Conservation (phyloP, 2,888 invertebrate species). For the Acanthoscelides obtectus region DNA sequence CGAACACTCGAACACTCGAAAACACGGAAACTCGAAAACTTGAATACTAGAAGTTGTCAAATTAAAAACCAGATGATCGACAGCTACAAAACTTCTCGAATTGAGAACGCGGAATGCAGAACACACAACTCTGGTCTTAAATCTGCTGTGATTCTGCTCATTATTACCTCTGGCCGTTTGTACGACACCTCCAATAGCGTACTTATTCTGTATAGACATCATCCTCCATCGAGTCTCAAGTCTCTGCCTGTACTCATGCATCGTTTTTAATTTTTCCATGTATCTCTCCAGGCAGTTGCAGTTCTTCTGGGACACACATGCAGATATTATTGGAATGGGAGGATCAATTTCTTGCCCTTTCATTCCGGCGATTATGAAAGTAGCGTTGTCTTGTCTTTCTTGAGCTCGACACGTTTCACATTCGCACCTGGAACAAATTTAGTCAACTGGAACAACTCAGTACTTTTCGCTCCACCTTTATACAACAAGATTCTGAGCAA, state of each 20-base stretch:
- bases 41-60: no score
- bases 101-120: no score
- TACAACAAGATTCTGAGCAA: not conserved
- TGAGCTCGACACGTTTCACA: constrained; percentile 19
- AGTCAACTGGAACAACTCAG: no score
- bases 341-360: constrained; percentile 22
- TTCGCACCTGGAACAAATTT: no score
- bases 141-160: not conserved
- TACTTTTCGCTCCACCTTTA: not conserved
- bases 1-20: no score
- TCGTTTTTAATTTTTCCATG: constrained; percentile 19
- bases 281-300: constrained; percentile 27
- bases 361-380: constrained; percentile 27
- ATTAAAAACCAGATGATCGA: no score
- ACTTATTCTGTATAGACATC: constrained; percentile 25
- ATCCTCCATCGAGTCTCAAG: constrained; percentile 21
- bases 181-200: constrained; percentile 27
- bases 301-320: constrained; percentile 19
- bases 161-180: constrained; percentile 12
- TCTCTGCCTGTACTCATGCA: constrained; percentile 26
- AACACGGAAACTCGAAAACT: no score
- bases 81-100: no score
- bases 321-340: constrained; percentile 18
- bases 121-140: no score
- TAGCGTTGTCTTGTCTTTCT: constrained; percentile 17